Conservation (phyloP, 2,113 vertebrate species). For the Bucco capensis region DNA sequence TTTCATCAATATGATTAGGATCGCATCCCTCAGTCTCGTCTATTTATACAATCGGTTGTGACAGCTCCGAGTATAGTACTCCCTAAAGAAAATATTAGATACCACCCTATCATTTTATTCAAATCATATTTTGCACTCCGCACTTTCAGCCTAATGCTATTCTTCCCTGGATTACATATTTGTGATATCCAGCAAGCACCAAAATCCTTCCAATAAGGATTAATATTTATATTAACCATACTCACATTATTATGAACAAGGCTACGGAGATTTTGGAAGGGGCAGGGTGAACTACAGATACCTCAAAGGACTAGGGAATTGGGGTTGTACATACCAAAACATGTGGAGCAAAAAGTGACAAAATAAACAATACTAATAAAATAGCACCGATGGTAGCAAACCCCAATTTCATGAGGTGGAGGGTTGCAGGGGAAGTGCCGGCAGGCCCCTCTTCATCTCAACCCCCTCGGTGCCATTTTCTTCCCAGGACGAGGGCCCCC, state of each 20-base stretch:
- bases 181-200: background rate
- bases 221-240: slow-evolving; percentile 34
- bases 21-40: slow-evolving; percentile 62
- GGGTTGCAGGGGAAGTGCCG: accelerated
- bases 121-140: slow-evolving; percentile 58
- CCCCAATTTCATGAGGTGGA: background rate
- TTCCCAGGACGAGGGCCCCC: background rate
- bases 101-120: slow-evolving; percentile 67
- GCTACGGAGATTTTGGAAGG: background rate
- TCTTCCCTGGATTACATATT: slow-evolving; percentile 45
- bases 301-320: background rate
- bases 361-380: background rate
- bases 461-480: background rate
- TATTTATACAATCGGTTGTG: slow-evolving; percentile 71
- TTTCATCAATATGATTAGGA: slow-evolving; percentile 73
- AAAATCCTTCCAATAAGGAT: slow-evolving; percentile 44
- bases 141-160: slow-evolving; percentile 37
- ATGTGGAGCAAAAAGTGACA: accelerated
- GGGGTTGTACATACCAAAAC: background rate
- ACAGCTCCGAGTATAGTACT: slow-evolving; percentile 71
- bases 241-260: background rate
- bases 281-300: background rate
- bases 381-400: background rate
- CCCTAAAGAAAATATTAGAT: slow-evolving; percentile 71
- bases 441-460: accelerated